Evolutionary conservation across 2,797 vertebrate genomes (phyloP).

Genomic region (Mallotus villosus): DNA sequence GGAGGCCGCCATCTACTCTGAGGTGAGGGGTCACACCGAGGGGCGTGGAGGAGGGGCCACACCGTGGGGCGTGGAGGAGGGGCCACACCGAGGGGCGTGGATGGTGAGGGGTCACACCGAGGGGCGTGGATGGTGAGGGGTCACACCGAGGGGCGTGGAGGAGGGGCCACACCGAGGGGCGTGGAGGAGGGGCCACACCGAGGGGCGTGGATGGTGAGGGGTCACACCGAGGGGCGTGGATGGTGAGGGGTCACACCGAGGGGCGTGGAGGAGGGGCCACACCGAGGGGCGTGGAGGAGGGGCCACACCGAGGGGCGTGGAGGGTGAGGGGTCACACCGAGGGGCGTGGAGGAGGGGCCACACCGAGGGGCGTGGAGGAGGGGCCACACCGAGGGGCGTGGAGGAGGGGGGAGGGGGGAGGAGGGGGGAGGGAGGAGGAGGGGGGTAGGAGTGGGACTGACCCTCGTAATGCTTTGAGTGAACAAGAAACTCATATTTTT

Average conservation of each 20-base stretch:
- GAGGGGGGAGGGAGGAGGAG: too few species aligned
- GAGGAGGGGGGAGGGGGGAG: too few species aligned
- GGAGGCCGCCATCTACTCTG: slow-evolving; percentile 73
- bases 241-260: slow-evolving; percentile 62
- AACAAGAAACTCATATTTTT: too few species aligned
- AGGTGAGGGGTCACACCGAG: slow-evolving; percentile 68
- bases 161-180: background rate
- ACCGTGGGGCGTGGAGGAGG: too few species aligned
- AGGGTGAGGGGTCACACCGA: too few species aligned
- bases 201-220: slow-evolving; percentile 63
- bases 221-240: background rate
- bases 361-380: background rate
- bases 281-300: slow-evolving; percentile 71
- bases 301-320: background rate
- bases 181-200: too few species aligned
- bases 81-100: background rate
- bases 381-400: background rate
- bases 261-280: background rate
- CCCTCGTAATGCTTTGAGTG: too few species aligned
- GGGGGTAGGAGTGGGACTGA: too few species aligned
- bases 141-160: too few species aligned
- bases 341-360: slow-evolving; percentile 60
- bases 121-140: too few species aligned
- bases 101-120: too few species aligned
- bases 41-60: background rate